These are phyloP conservation scores for Bradypus variegatus DNA, from an alignment of 2,797 vertebrate species.

Conservation along the genomic window DNA sequence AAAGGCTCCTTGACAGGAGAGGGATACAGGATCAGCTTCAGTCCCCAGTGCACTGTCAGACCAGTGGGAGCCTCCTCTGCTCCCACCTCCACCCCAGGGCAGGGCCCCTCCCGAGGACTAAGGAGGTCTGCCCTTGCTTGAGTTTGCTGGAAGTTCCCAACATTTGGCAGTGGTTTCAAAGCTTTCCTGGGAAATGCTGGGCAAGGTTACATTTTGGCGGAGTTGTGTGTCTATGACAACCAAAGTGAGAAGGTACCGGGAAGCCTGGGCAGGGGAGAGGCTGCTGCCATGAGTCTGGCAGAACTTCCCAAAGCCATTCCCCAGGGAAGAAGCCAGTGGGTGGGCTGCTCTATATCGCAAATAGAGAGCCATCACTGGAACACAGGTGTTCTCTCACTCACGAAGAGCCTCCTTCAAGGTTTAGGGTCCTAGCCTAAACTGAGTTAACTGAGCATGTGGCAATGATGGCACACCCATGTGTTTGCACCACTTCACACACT, in stretches of 20 bases:
- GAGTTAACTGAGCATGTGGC: neutral
- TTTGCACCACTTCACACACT: too few relatives aligned
- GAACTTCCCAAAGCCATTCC: neutral
- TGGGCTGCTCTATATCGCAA: too few relatives aligned
- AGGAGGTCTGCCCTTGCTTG: neutral
- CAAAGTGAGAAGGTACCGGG: neutral
- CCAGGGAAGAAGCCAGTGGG: neutral
- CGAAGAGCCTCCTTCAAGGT: neutral
- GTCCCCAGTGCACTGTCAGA: neutral
- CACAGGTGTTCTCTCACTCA: neutral
- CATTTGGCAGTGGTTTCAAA: neutral
- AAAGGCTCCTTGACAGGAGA: neutral
- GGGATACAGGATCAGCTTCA: neutral
- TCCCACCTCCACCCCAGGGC: neutral
- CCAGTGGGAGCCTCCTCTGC: neutral
- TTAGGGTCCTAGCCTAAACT: neutral
- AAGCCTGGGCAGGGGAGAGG: neutral
- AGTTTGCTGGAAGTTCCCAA: neutral
- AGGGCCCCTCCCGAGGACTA: neutral
- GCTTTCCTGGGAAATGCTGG: neutral
- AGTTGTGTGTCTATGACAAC: constrained; percentile 34
- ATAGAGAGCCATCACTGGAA: neutral
- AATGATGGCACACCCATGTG: fast-evolving
- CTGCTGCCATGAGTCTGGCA: neutral
- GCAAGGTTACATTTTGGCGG: neutral